Percentiles rank a stretch among this genome's conserved stretches.
Evolutionary conservation across 2,888 invertebrate species (phyloP).

Genomic region (Philonicus albiceps): DNA sequence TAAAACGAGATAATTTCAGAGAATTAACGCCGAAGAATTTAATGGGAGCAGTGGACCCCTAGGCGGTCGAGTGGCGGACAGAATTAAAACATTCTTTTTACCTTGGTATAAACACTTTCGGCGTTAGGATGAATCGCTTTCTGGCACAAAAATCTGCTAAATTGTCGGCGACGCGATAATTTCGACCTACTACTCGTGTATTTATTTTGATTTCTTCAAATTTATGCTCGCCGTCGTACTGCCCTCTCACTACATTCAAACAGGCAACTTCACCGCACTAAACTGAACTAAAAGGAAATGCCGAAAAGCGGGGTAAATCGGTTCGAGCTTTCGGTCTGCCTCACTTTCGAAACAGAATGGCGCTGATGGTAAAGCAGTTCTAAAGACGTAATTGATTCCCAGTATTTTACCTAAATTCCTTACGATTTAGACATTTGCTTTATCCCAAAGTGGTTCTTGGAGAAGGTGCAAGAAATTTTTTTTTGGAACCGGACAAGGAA

Average conservation of each 20-base stretch:
- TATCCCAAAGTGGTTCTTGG: background rate
- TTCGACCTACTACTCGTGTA: background rate
- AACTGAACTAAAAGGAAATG: background rate
- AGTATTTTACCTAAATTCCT: background rate
- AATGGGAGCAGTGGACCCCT: background rate
- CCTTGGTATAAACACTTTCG: background rate
- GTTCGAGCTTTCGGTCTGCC: background rate
- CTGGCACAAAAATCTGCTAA: background rate
- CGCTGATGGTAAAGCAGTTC: background rate
- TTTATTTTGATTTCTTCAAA: background rate
- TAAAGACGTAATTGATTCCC: background rate
- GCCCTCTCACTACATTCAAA: conserved; percentile 7
- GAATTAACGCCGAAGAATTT: conserved; percentile 4
- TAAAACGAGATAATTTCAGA: background rate
- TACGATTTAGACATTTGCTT: background rate
- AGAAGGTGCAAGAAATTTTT: background rate
- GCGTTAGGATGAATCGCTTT: background rate
- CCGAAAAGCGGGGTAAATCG: background rate
- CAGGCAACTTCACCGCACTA: conserved; percentile 20
- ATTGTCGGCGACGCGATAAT: background rate
- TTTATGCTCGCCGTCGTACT: background rate
- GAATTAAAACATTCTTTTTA: background rate
- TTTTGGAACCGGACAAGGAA: too few species aligned
- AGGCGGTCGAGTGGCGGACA: background rate
- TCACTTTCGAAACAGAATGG: background rate